Base-by-base conservation (phyloP, 2,797 vertebrate species). In the Lates japonicus region DNA sequence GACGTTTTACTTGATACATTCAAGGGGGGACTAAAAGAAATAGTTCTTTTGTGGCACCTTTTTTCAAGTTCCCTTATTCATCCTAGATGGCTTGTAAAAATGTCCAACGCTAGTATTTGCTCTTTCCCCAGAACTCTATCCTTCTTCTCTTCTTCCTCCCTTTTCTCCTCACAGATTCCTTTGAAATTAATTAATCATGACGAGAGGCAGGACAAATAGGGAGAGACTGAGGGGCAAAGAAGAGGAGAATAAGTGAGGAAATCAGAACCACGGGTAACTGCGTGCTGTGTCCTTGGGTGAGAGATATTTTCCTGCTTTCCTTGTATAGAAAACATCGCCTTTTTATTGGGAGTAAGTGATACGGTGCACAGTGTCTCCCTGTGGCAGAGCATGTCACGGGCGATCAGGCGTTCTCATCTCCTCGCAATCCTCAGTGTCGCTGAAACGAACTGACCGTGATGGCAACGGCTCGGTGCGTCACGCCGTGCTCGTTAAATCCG, bases 1-100 rank as follows among this genome's bases (percentile, higher is more conserved):
- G 96, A 96, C 92, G 90, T 95, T 97, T 97, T 95, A 95, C 90
- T 95, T 82, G 92, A 96, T 97, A 95, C 95, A 95, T 94, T 90
- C 93, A 94, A 64, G 87, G 92, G 90, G 66, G 88, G 94, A 95
- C 95, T 95, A 95, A 94, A 95, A 95, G 90, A 96, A 96, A 96
- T 94, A 95, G 93, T 93, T 94, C 93, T 96, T 97, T 95, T 95
- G 94, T 96, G 95, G 94, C 91, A 92, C 82, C 66, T 83, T 93
- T 92, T 95, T 87, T 92, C 44, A 81, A 81, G 84, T 78, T 78
- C 76, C 66, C 84, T 86, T 86, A 87, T 93, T 93, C 88, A 90
- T 91, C 84, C 78, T 84, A 41, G 81, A 90, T 82, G 86, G 85
- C 85, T 92, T 92, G 91, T 92, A 91, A 93, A 94, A 94, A 92